A percentile compares a stretch with the other conserved stretches of the same genome.
Conservation (phyloP, 2,797 vertebrate species). For the Gymnothorax reevesii region DNA sequence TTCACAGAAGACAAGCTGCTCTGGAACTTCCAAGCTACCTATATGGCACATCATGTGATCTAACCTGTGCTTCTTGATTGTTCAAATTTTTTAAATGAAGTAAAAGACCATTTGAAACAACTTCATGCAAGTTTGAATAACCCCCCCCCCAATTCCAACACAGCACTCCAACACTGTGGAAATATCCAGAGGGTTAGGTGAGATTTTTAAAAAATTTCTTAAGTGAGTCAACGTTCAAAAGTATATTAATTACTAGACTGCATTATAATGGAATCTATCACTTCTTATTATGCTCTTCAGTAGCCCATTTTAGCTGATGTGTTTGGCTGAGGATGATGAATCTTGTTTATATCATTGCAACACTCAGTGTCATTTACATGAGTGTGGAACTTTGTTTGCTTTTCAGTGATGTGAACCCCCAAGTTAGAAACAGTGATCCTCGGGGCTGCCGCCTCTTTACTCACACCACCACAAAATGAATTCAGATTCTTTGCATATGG, state of each 20-base stretch:
- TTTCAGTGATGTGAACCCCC: background rate
- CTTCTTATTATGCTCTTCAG: background rate
- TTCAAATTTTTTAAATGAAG: too few species aligned
- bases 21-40: too few species aligned
- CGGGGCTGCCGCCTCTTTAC: constrained; percentile 31
- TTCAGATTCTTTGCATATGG: background rate
- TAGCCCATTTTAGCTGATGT: background rate
- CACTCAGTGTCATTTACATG: background rate
- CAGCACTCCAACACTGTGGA: too few species aligned
- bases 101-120: too few species aligned
- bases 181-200: background rate
- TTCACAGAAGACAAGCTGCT: too few species aligned
- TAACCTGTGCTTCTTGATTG: too few species aligned
- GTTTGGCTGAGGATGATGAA: background rate
- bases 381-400: background rate
- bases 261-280: background rate
- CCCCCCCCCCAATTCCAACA: too few species aligned
- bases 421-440: constrained; percentile 32
- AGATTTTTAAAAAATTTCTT: background rate
- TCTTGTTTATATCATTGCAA: background rate
- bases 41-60: too few species aligned
- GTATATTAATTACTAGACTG: background rate
- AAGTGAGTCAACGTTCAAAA: background rate
- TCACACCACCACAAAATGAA: background rate
- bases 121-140: too few species aligned